Evolutionary conservation across 2,797 vertebrate genomes (phyloP), one percentile per base, ranked within the genome.

Genomic region (Lutjanus argentimaculatus): DNA sequence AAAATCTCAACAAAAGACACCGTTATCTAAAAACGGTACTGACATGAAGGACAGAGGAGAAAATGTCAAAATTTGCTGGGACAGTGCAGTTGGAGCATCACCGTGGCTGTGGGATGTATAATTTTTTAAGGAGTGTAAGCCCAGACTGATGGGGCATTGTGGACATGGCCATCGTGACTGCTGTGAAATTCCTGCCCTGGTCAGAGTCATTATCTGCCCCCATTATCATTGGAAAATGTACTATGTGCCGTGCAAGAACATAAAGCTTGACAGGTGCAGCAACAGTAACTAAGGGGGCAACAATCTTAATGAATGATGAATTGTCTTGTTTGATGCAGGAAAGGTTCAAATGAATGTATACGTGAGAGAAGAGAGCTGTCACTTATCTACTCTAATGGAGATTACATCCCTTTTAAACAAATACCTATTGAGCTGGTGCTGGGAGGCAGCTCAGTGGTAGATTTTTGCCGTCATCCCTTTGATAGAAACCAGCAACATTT

Each of bases 401-500:
- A 42, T 22, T 3, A 13, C 6, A 46, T 7, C 15, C 21, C n/a
- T 59, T 75, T 61, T 51, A 51, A 78, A 61, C 7, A 55, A 66
- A 68, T 55, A 46, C 58, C 17, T n/a, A 15, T 12, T 15, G 17
- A 63, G 16, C 22, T 45, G 21, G 11, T 45, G 43, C 6, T 42
- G 17, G 25, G 51, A 63, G 51, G 51, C 15, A 9, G 55, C 12
- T 71, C 9, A 11, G 30, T 46, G 8, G 17, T 40, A 5, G 17
- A 36, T 74, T 12, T 67, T 17, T 66, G 12, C 63, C 42, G 10
- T 73, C 52, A 49, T 61, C 19, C 8, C 22, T 67, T 46, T 77
- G 84, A 90, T 30, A 76, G 42, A 85, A 90, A 85, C 70, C 82
- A 88, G 73, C 46, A 48, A 14, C 66, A 42, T 79, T 72, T 79